These are phyloP conservation scores for Cryptoprocta ferox DNA, from an alignment of 2,797 vertebrate species.

Conservation along the genomic window DNA sequence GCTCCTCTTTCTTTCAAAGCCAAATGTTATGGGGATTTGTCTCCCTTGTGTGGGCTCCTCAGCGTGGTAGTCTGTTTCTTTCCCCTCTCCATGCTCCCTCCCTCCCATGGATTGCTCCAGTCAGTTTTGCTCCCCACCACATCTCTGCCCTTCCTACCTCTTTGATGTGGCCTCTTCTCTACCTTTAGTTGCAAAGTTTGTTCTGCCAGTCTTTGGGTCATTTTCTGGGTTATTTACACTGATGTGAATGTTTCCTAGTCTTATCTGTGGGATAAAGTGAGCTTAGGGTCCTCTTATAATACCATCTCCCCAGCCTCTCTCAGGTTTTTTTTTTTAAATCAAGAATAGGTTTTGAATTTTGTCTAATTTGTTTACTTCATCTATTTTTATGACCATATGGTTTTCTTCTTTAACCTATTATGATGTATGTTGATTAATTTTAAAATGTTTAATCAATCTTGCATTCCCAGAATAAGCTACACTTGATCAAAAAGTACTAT, in stretches of 20 bases:
- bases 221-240: neutral
- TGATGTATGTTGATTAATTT: neutral
- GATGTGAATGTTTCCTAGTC: neutral
- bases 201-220: neutral
- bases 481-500: neutral
- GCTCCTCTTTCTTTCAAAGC: neutral
- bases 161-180: neutral
- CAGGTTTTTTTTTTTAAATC: neutral
- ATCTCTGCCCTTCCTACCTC: neutral
- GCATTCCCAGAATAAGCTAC: neutral
- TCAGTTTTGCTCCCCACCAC: neutral
- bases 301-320: neutral
- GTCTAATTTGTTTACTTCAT: neutral
- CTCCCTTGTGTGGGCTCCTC: neutral
- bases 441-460: neutral
- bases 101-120: neutral
- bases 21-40: neutral
- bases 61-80: neutral
- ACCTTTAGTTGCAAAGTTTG: neutral
- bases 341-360: constrained; percentile 27
- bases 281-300: neutral
- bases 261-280: neutral
- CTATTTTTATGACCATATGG: neutral
- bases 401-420: neutral
- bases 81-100: neutral